Percentiles rank a stretch among this genome's conserved stretches.
These are phyloP conservation scores for Apotomis capreana DNA, from an alignment of 2,888 invertebrate species.

Conservation along the genomic window DNA sequence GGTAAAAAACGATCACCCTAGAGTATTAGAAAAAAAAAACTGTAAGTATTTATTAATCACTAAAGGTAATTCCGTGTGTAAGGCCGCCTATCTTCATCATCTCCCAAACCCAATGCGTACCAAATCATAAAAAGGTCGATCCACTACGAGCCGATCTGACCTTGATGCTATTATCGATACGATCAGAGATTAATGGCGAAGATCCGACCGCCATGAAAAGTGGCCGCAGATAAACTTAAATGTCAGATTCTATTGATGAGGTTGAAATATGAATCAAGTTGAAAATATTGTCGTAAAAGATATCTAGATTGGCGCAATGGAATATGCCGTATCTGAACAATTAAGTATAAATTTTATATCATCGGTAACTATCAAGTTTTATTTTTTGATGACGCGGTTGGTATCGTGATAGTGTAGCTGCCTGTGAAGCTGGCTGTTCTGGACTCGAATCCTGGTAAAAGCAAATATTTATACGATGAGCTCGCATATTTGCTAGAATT, in stretches of 20 bases:
- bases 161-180: constrained; percentile 32
- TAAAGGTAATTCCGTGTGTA: background rate
- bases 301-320: background rate
- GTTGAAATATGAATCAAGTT: constrained; percentile 3
- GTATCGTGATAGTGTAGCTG: too few species aligned
- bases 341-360: too few species aligned
- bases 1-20: too few species aligned
- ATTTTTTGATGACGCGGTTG: too few species aligned
- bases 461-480: too few species aligned
- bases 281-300: constrained; percentile 2
- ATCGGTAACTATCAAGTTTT: too few species aligned
- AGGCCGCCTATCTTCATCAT: background rate
- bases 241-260: constrained; percentile 19
- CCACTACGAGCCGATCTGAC: constrained; percentile 31
- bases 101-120: constrained; percentile 3
- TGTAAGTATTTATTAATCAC: background rate
- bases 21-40: too few species aligned
- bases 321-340: too few species aligned
- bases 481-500: too few species aligned
- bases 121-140: constrained; percentile 38
- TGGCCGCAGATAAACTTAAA: constrained; percentile 25
- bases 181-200: constrained; percentile 34
- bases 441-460: too few species aligned
- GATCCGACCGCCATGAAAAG: constrained; percentile 31
- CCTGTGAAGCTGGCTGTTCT: too few species aligned